Conservation (phyloP, 2,888 invertebrate genomes). For the Papilio gigon region DNA sequence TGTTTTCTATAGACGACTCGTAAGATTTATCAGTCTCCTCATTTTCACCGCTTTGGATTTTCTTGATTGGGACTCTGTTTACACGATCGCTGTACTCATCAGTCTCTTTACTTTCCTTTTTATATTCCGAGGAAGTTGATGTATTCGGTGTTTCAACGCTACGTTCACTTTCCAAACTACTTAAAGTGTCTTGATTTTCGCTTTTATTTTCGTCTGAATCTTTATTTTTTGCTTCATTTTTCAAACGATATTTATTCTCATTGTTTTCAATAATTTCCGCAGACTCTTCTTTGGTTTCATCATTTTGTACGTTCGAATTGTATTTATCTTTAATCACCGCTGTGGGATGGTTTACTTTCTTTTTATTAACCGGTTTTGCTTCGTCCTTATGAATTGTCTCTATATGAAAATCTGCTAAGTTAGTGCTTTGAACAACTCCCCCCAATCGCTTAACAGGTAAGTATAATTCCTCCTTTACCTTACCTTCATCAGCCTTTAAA, state of each 20-base stretch:
- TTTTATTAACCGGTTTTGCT: constrained; percentile 39
- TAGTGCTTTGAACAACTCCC: constrained; percentile 55
- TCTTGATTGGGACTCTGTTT: not conserved
- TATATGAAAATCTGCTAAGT: constrained; percentile 70
- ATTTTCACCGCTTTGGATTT: constrained; percentile 23
- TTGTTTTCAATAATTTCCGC: constrained; percentile 18
- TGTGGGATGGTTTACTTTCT: constrained; percentile 37
- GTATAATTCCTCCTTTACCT: constrained; percentile 47
- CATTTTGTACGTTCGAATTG: constrained; percentile 44
- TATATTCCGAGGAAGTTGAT: constrained; percentile 8
- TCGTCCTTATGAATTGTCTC: constrained; percentile 61
- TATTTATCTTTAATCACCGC: not conserved
- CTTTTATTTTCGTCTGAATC: constrained; percentile 2
- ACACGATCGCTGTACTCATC: not conserved
- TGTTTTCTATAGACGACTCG: constrained; percentile 24
- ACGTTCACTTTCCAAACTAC: constrained; percentile 18
- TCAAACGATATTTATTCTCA: not conserved
- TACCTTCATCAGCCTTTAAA: constrained; percentile 58
- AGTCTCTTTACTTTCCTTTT: constrained; percentile 9
- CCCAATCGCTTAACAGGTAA: constrained; percentile 40
- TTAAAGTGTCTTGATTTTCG: constrained; percentile 16
- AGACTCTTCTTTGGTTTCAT: constrained; percentile 41
- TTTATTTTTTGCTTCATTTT: not conserved
- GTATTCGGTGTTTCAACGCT: not conserved
- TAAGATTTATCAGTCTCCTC: not conserved